Conservation (phyloP, 2,888 invertebrate genomes). For the Sicus ferrugineus region DNA sequence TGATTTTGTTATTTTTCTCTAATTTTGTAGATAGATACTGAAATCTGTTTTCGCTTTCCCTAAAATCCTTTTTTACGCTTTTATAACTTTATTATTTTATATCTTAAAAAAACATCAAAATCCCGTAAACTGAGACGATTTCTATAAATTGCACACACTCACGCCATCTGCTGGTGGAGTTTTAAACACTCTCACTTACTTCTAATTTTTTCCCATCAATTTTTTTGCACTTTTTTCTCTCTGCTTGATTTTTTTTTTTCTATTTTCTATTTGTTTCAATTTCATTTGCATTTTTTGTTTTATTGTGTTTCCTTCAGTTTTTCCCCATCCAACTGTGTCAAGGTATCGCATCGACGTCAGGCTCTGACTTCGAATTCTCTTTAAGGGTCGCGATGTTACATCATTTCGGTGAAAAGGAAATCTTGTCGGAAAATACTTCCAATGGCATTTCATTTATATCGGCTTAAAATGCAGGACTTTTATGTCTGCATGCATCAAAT, state of each 20-base stretch:
- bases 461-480: background rate
- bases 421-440: background rate
- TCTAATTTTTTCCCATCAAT: too few relatives aligned
- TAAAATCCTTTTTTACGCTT: background rate
- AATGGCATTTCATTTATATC: background rate
- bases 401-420: background rate
- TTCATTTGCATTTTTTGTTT: background rate
- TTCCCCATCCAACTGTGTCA: background rate
- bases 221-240: background rate
- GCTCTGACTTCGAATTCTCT: background rate
- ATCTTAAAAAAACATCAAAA: too few relatives aligned
- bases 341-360: background rate
- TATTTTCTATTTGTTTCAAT: background rate
- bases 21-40: background rate
- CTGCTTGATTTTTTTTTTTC: background rate
- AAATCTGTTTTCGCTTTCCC: background rate
- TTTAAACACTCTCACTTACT: background rate
- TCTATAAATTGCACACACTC: conserved; percentile 15
- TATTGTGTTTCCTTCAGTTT: background rate
- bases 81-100: too few relatives aligned
- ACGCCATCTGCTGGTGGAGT: conserved; percentile 19
- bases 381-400: background rate
- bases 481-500: background rate
- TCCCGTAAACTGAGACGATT: background rate
- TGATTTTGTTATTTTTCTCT: background rate